Evolutionary conservation across 2,797 vertebrate genomes (phyloP).

Genomic region (Phalanger gymnotis): DNA sequence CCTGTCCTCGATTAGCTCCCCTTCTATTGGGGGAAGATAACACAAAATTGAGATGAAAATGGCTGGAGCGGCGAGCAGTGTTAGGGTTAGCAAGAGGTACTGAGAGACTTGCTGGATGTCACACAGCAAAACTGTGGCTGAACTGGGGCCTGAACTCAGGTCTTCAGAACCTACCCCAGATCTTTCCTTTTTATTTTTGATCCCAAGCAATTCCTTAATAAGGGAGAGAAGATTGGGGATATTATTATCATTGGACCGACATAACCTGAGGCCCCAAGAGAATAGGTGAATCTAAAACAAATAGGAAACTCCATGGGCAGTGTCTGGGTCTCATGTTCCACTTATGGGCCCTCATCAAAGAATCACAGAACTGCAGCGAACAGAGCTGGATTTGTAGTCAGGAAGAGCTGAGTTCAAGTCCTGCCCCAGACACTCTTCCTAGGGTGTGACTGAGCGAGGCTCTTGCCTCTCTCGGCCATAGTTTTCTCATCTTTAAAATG

Average conservation of each 20-base stretch:
- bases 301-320: neutral
- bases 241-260: neutral
- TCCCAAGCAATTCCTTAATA: neutral
- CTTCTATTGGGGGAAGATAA: neutral
- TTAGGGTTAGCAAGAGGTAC: neutral
- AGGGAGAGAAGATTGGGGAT: neutral
- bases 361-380: neutral
- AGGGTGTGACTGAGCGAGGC: neutral
- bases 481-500: neutral
- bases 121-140: neutral
- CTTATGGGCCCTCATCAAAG: neutral
- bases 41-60: neutral
- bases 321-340: neutral
- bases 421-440: neutral
- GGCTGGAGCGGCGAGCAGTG: neutral
- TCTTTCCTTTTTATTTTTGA: neutral
- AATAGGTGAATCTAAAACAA: neutral
- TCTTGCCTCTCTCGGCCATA: neutral
- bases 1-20: neutral
- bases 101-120: neutral
- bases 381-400: neutral
- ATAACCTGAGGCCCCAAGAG: neutral
- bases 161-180: fast-evolving
- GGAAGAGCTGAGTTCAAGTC: neutral
- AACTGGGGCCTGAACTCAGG: neutral